Conservation (phyloP, 2,888 invertebrate species). For the Trichogramma evanescens region DNA sequence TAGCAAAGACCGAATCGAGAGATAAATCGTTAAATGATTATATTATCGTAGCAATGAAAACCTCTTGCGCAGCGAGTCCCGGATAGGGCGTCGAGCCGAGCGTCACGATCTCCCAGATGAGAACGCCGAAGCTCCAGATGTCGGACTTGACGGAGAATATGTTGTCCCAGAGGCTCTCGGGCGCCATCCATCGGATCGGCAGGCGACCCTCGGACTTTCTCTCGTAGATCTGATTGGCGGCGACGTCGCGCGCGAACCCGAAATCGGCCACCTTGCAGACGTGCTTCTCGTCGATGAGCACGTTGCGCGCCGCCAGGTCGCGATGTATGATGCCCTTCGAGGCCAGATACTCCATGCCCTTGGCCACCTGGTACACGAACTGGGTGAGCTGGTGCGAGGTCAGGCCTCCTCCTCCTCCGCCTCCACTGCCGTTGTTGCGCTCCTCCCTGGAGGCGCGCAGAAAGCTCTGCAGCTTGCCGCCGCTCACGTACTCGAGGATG, state of each 20-base stretch:
- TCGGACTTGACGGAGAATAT: constrained; percentile 90
- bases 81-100: constrained; percentile 93
- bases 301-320: constrained; percentile 83
- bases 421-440: constrained; percentile 55
- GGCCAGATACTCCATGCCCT: constrained; percentile 44
- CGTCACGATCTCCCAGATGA: constrained; percentile 94
- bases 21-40: constrained; percentile 6
- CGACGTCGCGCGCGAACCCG: constrained; percentile 85
- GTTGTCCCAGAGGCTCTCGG: constrained; percentile 89
- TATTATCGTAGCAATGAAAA: constrained; percentile 38
- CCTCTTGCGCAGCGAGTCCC: constrained; percentile 83
- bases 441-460: constrained; percentile 79
- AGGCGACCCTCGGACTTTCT: constrained; percentile 70
- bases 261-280: constrained; percentile 91
- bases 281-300: constrained; percentile 79
- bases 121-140: constrained; percentile 91
- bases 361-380: constrained; percentile 73
- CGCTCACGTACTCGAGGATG: constrained; percentile 84
- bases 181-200: constrained; percentile 87
- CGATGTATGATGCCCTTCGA: constrained; percentile 67
- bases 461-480: constrained; percentile 85
- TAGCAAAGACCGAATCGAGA: neutral
- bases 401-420: constrained; percentile 58
- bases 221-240: constrained; percentile 81
- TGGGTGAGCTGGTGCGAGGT: constrained; percentile 82